phyloP scores from a whole-genome alignment of 1,140 invertebrate species.

The Drosophila sp. region DNA sequence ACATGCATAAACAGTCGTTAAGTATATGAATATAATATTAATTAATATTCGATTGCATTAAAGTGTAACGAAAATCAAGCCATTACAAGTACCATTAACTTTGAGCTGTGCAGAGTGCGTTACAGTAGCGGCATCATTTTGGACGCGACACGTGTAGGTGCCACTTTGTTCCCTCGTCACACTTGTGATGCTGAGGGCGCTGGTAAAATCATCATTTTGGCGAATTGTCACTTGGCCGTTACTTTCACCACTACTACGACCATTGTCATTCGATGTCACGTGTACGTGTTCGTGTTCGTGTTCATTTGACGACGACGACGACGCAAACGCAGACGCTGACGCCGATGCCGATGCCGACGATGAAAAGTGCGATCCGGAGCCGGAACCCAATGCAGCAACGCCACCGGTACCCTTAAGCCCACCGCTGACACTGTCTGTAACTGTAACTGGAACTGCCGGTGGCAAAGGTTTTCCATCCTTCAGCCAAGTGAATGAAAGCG shows the following conservation, averaged over 20 bases:
- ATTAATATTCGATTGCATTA: background rate
- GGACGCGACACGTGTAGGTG: slow-evolving; percentile 89
- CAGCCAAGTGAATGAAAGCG: slow-evolving; percentile 89
- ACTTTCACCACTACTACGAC: slow-evolving; percentile 76
- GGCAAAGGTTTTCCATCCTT: slow-evolving; percentile 87
- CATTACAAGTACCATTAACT: slow-evolving; percentile 86
- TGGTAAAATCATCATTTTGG: slow-evolving; percentile 88
- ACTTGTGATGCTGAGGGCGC: slow-evolving; percentile 87
- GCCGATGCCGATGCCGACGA: slow-evolving; percentile 34
- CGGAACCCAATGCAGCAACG: slow-evolving; percentile 53
- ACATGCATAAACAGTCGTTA: too few relatives aligned
- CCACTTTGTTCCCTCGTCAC: slow-evolving; percentile 88
- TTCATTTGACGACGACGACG: slow-evolving; percentile 34
- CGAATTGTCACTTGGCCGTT: slow-evolving; percentile 86
- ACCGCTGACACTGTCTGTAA: slow-evolving; percentile 62
- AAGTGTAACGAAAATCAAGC: slow-evolving; percentile 18
- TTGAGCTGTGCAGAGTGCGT: slow-evolving; percentile 87
- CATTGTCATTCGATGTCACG: slow-evolving; percentile 61
- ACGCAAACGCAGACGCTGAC: slow-evolving; percentile 18
- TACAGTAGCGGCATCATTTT: slow-evolving; percentile 87
- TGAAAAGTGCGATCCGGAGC: slow-evolving; percentile 40
- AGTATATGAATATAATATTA: too few relatives aligned
- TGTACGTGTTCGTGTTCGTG: slow-evolving; percentile 18
- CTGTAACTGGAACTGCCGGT: slow-evolving; percentile 30
- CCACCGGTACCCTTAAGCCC: slow-evolving; percentile 71